Base-by-base conservation (phyloP, 2,888 invertebrate species). In the Myathropa florea region DNA sequence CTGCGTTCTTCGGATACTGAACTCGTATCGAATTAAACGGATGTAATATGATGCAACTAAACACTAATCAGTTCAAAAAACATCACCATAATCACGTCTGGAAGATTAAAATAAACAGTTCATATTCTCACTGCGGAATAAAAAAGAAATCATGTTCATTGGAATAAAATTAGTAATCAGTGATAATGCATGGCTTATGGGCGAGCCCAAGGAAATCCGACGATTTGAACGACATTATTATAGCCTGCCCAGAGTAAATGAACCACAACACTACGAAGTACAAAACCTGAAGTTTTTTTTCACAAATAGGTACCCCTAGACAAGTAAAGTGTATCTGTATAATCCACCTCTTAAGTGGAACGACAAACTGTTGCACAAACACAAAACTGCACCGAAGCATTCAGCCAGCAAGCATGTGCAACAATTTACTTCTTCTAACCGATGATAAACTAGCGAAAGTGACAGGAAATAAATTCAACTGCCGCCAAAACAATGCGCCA, bases 401-500 rank as follows among this genome's bases (percentile, higher is more conserved):
- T 60, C 24, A 21, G 24, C 28, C 21, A 70, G 64, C 39, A 61
- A 77, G 79, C 79, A 57, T 67, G 67, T 65, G 72, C 67, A 73
- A 79, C 72, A 61, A 57, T 83, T 72, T 68, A 67, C 28, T 60
- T 60, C 30, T 59, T 60, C 36, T 61, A 7, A 33, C n/a, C 23
- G 61, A 68, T 79, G 83, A 70, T 70, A 75, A 65, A 70, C 79
- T 64, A 30, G 83, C 80, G 83, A 83, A 83, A 83, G 83, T 83
- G 83, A 75, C 80, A 80, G 83, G 83, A 83, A 80, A 75, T 75
- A 79, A 70, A 63, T 67, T 71, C 14, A 21, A 12, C 65, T 70
- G 53, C 46, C 59, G 63, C 14, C n/a, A 18, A 55, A 65, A 65
- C 59, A 77, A 53, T 21, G 26, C 12, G 26, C 57, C 61, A 53